Evolutionary conservation across 2,888 invertebrate species (phyloP).

Genomic region (Pantelozetes paolii): DNA sequence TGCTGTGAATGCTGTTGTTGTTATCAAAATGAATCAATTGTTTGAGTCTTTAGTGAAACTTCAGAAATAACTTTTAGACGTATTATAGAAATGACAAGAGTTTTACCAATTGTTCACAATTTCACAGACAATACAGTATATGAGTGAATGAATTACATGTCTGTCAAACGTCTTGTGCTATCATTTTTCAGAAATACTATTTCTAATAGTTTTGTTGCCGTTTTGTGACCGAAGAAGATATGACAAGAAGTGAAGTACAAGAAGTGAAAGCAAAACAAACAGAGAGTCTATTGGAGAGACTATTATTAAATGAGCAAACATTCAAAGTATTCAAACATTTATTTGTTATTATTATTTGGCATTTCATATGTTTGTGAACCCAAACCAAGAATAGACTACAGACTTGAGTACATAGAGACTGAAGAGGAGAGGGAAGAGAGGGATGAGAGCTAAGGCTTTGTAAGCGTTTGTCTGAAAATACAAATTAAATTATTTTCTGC

Average conservation of each 20-base stretch:
- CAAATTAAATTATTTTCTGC: conserved; percentile 22
- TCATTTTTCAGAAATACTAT: too few species aligned
- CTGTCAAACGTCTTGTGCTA: too few species aligned
- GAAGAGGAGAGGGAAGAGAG: neutral
- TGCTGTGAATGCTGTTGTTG: conserved; percentile 29
- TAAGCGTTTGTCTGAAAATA: neutral
- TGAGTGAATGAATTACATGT: too few species aligned
- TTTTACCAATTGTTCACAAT: too few species aligned
- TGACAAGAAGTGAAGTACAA: neutral
- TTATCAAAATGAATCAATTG: neutral
- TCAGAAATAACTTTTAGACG: neutral
- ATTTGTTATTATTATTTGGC: conserved; percentile 23
- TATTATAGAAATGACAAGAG: too few species aligned
- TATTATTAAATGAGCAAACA: conserved; percentile 29
- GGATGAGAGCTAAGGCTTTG: neutral
- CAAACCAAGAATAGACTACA: neutral
- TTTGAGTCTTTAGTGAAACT: neutral
- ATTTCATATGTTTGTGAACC: conserved; percentile 17
- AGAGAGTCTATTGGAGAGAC: neutral
- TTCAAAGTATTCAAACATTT: conserved; percentile 5
- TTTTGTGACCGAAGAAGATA: neutral
- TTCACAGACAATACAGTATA: too few species aligned
- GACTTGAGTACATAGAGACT: neutral
- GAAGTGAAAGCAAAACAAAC: neutral
- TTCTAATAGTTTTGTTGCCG: neutral